These are phyloP conservation scores for Cyanistes caeruleus DNA, from an alignment of 2,113 vertebrate species.

Conservation along the genomic window DNA sequence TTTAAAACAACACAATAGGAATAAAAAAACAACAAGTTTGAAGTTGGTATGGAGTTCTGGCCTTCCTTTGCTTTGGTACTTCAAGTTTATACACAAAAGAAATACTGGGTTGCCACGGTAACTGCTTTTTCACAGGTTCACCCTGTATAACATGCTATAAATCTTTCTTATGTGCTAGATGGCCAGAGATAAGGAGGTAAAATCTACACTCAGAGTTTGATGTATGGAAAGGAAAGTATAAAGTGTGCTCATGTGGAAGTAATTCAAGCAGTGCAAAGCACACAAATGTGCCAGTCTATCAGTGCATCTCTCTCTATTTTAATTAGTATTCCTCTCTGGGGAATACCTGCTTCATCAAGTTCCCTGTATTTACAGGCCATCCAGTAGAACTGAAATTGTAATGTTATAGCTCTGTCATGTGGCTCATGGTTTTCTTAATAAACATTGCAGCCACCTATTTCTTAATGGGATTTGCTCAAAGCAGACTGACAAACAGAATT, in stretches of 20 bases:
- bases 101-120: conserved; percentile 59
- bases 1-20: not conserved
- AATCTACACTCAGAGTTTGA: conserved; percentile 36
- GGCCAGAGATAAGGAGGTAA: conserved; percentile 56
- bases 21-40: not conserved
- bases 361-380: not conserved
- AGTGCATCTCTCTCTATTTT: not conserved
- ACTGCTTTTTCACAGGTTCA: conserved; percentile 56
- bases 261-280: not conserved
- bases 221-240: not conserved
- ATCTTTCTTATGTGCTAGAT: conserved; percentile 56
- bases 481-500: conserved; percentile 34
- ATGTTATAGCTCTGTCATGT: not conserved
- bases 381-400: not conserved
- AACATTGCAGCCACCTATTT: conserved; percentile 25
- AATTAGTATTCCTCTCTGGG: not conserved
- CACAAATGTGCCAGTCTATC: not conserved
- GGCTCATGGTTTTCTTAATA: conserved; percentile 18
- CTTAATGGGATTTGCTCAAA: conserved; percentile 34
- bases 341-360: not conserved
- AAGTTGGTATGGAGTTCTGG: conserved; percentile 1
- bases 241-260: not conserved
- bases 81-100: conserved; percentile 49
- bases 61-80: not conserved
- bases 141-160: conserved; percentile 37